These are phyloP conservation scores for Anthopleura xanthogrammica DNA, from an alignment of 92 coral and sea anemone genomes.

Conservation along the genomic window DNA sequence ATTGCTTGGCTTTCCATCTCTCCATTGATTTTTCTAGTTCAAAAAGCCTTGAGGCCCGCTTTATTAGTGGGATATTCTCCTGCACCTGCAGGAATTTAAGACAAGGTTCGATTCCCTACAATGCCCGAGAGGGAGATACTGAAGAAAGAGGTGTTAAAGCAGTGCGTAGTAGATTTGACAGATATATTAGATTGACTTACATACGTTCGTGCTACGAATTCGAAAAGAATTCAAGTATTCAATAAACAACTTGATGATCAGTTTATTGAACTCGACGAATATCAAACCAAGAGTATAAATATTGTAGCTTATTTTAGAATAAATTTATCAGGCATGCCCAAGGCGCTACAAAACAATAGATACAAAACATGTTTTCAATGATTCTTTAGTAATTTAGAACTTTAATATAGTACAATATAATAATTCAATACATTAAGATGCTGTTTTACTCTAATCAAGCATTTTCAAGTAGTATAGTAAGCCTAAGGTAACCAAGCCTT, in stretches of 20 bases:
- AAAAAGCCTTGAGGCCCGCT: neutral
- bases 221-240: neutral
- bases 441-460: neutral
- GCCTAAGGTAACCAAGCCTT: slow-evolving; percentile 1
- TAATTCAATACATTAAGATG: slow-evolving; percentile 2
- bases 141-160: neutral
- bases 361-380: slow-evolving; percentile 5
- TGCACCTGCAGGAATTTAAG: neutral
- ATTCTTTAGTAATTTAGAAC: slow-evolving; percentile 12
- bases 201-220: slow-evolving; percentile 18
- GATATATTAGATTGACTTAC: slow-evolving; percentile 7
- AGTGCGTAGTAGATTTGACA: neutral
- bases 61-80: neutral
- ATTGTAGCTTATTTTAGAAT: slow-evolving; percentile 34
- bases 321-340: slow-evolving; percentile 37
- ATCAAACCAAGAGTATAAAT: slow-evolving; percentile 20
- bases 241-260: neutral
- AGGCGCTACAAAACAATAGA: slow-evolving; percentile 26
- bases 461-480: neutral
- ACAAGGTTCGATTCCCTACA: neutral
- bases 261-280: slow-evolving; percentile 26
- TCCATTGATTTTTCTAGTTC: neutral
- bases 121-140: neutral
- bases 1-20: neutral
- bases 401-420: slow-evolving; percentile 17